Conservation (phyloP, 2,797 vertebrate genomes). For the Sarcophilus harrisii region DNA sequence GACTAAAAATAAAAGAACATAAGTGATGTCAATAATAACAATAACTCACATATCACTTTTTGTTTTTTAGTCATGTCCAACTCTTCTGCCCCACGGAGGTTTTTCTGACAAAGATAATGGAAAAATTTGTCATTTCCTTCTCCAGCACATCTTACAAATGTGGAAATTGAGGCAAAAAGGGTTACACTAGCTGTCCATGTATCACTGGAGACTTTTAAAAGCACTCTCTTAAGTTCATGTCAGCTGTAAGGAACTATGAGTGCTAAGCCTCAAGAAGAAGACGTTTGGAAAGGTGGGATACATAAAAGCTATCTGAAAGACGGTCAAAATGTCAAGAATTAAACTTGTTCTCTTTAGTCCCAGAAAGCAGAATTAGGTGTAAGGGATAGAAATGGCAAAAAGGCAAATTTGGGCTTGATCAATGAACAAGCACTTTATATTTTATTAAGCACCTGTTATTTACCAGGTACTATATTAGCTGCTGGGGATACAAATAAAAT, state of each 20-base stretch:
- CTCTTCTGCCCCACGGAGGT: background rate
- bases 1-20: background rate
- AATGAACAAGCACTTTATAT: background rate
- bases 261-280: background rate
- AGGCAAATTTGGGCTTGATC: background rate
- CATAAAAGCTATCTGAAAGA: background rate
- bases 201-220: background rate
- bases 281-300: no score
- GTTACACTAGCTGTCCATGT: background rate
- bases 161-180: background rate
- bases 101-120: background rate
- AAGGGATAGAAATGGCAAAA: background rate
- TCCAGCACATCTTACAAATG: background rate
- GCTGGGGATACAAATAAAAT: background rate
- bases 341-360: background rate
- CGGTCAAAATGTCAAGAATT: background rate
- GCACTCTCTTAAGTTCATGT: background rate
- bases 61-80: background rate
- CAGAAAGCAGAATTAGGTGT: background rate
- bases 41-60: background rate
- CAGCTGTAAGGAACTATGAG: background rate
- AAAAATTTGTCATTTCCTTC: background rate
- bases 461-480: background rate
- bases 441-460: background rate
- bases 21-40: background rate